Conservation (phyloP, 2,797 vertebrate species). For the Strix occidentalis region DNA sequence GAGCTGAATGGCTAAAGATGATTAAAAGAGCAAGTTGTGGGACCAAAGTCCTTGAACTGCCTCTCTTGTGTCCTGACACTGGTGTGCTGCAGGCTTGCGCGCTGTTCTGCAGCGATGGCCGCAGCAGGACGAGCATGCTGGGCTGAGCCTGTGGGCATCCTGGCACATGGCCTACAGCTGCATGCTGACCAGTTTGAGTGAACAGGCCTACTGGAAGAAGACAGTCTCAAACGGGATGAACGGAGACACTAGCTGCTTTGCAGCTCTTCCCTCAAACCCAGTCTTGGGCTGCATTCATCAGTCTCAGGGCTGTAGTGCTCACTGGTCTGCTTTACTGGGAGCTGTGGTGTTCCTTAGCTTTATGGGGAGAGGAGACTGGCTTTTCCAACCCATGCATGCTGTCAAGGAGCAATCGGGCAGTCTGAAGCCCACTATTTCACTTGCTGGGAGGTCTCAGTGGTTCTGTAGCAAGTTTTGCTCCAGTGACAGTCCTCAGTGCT, state of each 20-base stretch:
- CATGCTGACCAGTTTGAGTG: accelerated
- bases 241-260: not conserved
- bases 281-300: not conserved
- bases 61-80: accelerated
- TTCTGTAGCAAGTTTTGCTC: not conserved
- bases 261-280: not conserved
- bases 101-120: not conserved
- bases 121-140: accelerated
- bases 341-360: not conserved
- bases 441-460: not conserved
- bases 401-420: accelerated
- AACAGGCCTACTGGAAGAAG: not conserved
- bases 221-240: not conserved
- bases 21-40: not conserved
- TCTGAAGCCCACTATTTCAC: not conserved
- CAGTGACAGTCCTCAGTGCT: not conserved
- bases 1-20: not conserved
- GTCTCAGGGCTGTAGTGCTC: not conserved
- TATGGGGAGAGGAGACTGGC: not conserved
- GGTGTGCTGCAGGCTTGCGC: not conserved
- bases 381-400: not conserved
- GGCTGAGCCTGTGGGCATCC: accelerated
- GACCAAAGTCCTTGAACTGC: not conserved
- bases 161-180: not conserved
- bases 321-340: not conserved